A percentile compares a stretch with the other conserved stretches of the same genome.
Conservation (phyloP, 2,113 vertebrate genomes). For the Mus spicilegus region DNA sequence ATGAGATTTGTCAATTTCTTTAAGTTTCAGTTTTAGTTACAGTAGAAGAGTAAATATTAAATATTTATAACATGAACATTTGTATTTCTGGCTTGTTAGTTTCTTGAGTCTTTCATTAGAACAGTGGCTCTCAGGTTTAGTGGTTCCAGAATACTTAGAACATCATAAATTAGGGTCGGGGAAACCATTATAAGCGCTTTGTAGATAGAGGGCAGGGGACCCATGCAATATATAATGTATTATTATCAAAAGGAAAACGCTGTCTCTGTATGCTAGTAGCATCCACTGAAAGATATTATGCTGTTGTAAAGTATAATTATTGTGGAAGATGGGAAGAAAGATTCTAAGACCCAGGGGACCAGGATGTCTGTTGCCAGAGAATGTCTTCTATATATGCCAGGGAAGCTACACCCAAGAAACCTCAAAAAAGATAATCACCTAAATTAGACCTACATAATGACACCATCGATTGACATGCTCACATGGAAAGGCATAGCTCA, state of each 20-base stretch:
- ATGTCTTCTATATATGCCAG: background rate
- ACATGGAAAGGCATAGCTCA: background rate
- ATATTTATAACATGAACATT: background rate
- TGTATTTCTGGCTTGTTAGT: constrained; percentile 33
- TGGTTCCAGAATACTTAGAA: background rate
- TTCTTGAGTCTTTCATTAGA: constrained; percentile 22
- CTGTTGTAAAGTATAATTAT: background rate
- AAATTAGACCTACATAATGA: background rate
- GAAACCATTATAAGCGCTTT: background rate
- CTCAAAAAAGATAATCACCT: background rate
- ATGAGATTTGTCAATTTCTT: constrained; percentile 11
- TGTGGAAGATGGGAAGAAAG: background rate
- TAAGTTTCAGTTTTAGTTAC: constrained; percentile 26
- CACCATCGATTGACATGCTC: too few species aligned
- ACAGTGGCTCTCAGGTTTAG: background rate
- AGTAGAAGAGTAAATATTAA: background rate
- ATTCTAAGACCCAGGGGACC: background rate
- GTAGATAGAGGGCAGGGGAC: background rate
- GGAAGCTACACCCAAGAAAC: background rate
- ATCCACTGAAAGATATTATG: background rate
- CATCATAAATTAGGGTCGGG: background rate
- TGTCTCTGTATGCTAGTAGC: background rate
- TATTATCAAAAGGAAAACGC: background rate
- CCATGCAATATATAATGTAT: background rate
- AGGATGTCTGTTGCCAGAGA: background rate